Conservation (phyloP, 92 coral and sea anemone genomes). For the Hydrozoanthus gracilis region DNA sequence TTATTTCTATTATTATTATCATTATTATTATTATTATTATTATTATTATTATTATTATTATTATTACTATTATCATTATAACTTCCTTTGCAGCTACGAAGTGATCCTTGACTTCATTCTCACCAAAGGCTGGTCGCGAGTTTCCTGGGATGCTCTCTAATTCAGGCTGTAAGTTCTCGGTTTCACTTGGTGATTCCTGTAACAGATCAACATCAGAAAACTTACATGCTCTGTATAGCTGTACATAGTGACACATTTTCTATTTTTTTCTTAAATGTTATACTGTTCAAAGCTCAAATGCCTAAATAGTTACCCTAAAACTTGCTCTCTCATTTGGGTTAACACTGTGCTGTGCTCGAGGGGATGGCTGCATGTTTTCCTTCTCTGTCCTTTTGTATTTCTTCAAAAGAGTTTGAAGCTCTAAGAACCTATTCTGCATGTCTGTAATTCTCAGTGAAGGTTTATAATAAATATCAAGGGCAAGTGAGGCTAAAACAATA, state of each 20-base stretch:
- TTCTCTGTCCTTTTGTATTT: constrained; percentile 22
- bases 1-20: too few relatives aligned
- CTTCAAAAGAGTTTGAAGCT: constrained; percentile 32
- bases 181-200: not conserved
- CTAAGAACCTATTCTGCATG: constrained; percentile 42
- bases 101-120: not conserved
- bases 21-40: too few relatives aligned
- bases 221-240: not conserved
- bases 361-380: constrained; percentile 9
- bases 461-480: not conserved
- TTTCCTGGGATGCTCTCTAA: constrained; percentile 10
- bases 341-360: not conserved
- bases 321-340: not conserved
- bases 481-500: too few relatives aligned
- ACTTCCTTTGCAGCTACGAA: too few relatives aligned
- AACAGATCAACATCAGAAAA: not conserved
- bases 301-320: not conserved
- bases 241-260: too few relatives aligned
- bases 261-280: not conserved
- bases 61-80: too few relatives aligned
- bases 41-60: too few relatives aligned
- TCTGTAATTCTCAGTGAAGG: not conserved
- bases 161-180: not conserved
- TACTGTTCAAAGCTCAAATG: not conserved
- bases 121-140: constrained; percentile 25